Percentiles rank a stretch among this genome's conserved stretches.
Evolutionary conservation across 1,140 invertebrate species (phyloP).

Genomic region (Trichomalopsis sarcophagae): DNA sequence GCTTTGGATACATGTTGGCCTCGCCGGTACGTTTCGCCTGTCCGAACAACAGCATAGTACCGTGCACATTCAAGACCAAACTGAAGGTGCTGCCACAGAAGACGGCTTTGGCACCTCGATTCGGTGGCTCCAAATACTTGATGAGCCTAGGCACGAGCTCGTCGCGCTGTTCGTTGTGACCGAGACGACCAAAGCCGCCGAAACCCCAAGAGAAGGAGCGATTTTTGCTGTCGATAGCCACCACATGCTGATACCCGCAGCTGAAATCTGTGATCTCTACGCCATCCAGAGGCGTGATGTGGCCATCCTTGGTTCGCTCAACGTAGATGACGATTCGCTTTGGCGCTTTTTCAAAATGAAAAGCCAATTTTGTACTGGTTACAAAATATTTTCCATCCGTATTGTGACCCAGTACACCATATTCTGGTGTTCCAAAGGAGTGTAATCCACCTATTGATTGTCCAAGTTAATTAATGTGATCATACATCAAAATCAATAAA

Average conservation of each 20-base stretch:
- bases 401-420: constrained; percentile 94
- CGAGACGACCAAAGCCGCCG: constrained; percentile 93
- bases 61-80: constrained; percentile 87
- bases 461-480: background rate
- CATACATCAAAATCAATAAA: background rate
- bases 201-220: constrained; percentile 95
- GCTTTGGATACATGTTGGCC: constrained; percentile 97
- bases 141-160: constrained; percentile 92
- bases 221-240: constrained; percentile 90
- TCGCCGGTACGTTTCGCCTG: constrained; percentile 94
- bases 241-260: constrained; percentile 93
- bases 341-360: constrained; percentile 88
- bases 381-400: constrained; percentile 96
- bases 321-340: constrained; percentile 90
- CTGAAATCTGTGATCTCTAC: constrained; percentile 92
- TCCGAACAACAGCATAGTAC: constrained; percentile 89
- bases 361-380: constrained; percentile 90
- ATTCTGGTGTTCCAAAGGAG: constrained; percentile 94
- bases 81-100: constrained; percentile 91
- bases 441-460: constrained; percentile 78
- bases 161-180: constrained; percentile 93
- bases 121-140: constrained; percentile 90
- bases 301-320: constrained; percentile 91
- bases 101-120: constrained; percentile 86
- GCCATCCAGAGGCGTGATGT: constrained; percentile 87